phyloP scores from a whole-genome alignment of 2,888 invertebrate genomes.

The Melinaea menophilus region DNA sequence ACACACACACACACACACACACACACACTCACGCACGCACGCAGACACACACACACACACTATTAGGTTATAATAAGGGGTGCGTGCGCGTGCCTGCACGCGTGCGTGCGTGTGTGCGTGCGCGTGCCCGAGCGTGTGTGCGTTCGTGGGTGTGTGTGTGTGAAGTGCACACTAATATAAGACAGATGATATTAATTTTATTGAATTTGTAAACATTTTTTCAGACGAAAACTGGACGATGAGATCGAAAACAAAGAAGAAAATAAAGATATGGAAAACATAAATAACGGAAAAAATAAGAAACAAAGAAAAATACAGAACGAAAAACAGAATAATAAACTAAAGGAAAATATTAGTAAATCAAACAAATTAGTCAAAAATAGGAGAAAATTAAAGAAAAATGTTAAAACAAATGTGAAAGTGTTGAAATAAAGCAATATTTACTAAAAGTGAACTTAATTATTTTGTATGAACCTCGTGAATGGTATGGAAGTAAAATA shows the following conservation, averaged over 20 bases:
- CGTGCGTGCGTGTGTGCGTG: too few relatives aligned
- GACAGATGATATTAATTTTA: neutral
- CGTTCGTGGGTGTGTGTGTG: too few relatives aligned
- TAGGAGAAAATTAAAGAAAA: slow-evolving; percentile 32
- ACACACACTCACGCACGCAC: too few relatives aligned
- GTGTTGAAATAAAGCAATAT: slow-evolving; percentile 21
- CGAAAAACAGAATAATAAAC: slow-evolving; percentile 29
- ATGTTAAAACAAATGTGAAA: slow-evolving; percentile 28
- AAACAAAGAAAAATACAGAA: slow-evolving; percentile 55
- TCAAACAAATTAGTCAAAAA: slow-evolving; percentile 16
- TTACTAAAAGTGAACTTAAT: slow-evolving; percentile 14
- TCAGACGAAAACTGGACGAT: slow-evolving; percentile 59
- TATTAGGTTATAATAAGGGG: too few relatives aligned
- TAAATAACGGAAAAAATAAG: slow-evolving; percentile 48
- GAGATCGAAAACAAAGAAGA: slow-evolving; percentile 38
- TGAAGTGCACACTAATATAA: too few relatives aligned
- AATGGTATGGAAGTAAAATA: slow-evolving; percentile 2
- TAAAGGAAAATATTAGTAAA: slow-evolving; percentile 22
- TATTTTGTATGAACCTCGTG: slow-evolving; percentile 22
- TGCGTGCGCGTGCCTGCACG: too few relatives aligned
- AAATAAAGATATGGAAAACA: slow-evolving; percentile 39
- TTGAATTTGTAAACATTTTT: slow-evolving; percentile 25
- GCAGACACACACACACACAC: too few relatives aligned
- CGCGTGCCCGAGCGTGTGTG: too few relatives aligned
- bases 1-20: too few relatives aligned